Evolutionary conservation across 2,888 invertebrate species (phyloP).

Genomic region (Erebia ligea): DNA sequence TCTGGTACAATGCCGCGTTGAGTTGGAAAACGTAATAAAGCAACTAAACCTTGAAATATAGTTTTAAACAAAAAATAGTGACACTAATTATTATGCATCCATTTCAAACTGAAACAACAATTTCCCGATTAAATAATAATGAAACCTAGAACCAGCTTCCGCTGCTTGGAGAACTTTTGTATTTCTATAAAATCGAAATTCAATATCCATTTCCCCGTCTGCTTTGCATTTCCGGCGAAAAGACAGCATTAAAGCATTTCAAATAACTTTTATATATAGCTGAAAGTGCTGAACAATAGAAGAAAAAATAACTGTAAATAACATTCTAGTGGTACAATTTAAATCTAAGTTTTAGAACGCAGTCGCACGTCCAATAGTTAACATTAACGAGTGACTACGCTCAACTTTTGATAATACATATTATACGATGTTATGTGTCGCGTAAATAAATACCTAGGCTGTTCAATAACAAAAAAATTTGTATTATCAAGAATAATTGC

Average conservation of each 20-base stretch:
- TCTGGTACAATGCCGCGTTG: no score
- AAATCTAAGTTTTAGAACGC: no score
- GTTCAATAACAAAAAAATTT: no score
- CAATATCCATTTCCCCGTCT: slow-evolving; percentile 13
- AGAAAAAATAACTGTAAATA: neutral
- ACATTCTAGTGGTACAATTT: no score
- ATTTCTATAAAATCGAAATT: slow-evolving; percentile 14
- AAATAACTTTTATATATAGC: neutral
- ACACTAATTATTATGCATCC: neutral
- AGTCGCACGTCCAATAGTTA: no score
- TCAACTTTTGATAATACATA: no score
- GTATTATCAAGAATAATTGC: no score
- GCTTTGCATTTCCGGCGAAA: slow-evolving; percentile 17
- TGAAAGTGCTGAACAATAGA: neutral
- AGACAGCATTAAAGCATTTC: neutral
- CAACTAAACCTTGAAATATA: no score
- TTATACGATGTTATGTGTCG: no score
- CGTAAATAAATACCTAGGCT: no score
- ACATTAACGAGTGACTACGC: no score
- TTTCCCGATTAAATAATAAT: slow-evolving; percentile 13
- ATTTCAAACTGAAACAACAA: neutral
- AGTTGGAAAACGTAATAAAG: no score
- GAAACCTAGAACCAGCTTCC: slow-evolving; percentile 14
- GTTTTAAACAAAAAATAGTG: neutral
- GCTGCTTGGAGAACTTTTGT: slow-evolving; percentile 11